Evolutionary conservation across 2,888 invertebrate genomes (phyloP).

Genomic region (Encarsia formosa): DNA sequence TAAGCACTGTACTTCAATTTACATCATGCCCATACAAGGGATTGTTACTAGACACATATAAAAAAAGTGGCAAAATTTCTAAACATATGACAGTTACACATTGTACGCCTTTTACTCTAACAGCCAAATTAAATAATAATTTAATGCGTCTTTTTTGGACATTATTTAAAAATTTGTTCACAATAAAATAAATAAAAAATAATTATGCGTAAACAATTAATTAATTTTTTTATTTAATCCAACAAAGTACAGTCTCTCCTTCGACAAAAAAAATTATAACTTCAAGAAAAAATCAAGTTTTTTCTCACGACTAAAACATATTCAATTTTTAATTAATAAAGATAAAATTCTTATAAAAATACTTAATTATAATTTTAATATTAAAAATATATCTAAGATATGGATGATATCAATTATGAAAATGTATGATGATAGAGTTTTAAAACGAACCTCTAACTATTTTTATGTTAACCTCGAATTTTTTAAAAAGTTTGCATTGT

Average conservation of each 20-base stretch:
- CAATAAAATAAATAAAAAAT: slow-evolving; percentile 4
- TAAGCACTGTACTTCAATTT: slow-evolving; percentile 33
- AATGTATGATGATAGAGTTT: slow-evolving; percentile 23
- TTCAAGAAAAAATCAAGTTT: slow-evolving; percentile 1
- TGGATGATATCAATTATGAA: slow-evolving; percentile 19
- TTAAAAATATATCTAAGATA: background rate
- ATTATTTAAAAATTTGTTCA: too few relatives aligned
- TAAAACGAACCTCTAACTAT: too few relatives aligned
- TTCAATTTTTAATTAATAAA: too few relatives aligned
- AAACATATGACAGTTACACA: slow-evolving; percentile 43
- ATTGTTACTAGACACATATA: slow-evolving; percentile 48
- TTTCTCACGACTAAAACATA: too few relatives aligned
- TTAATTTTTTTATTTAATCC: slow-evolving; percentile 4
- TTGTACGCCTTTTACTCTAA: slow-evolving; percentile 37
- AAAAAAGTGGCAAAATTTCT: slow-evolving; percentile 47
- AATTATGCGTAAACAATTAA: background rate
- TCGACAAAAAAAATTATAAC: slow-evolving; percentile 20
- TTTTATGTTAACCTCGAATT: slow-evolving; percentile 10
- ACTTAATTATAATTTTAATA: background rate
- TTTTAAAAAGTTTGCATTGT: slow-evolving; percentile 15
- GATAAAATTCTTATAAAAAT: too few relatives aligned
- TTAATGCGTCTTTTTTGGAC: slow-evolving; percentile 16
- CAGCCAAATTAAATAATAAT: slow-evolving; percentile 35
- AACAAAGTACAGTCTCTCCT: slow-evolving; percentile 16
- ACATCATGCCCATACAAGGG: slow-evolving; percentile 50